Evolutionary conservation across 2,113 vertebrate species (phyloP).

Genomic region (Chionomys nivalis): DNA sequence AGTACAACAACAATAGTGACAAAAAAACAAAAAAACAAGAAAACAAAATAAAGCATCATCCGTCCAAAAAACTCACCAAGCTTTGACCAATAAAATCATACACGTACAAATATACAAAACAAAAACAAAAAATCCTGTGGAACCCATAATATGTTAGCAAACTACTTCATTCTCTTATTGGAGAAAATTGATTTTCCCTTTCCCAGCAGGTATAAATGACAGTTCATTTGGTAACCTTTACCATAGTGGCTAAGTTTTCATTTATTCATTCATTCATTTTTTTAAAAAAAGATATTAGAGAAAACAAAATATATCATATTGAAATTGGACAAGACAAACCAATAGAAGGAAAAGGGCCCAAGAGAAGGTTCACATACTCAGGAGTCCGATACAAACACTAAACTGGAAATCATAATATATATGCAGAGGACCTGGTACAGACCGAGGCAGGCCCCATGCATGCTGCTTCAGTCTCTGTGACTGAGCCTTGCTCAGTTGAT

Average conservation of each 20-base stretch:
- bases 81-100: neutral
- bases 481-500: neutral
- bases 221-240: neutral
- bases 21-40: neutral
- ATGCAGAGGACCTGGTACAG: neutral
- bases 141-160: neutral
- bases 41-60: neutral
- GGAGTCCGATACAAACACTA: neutral
- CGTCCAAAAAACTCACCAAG: neutral
- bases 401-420: too few relatives aligned
- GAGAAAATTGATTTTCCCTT: neutral
- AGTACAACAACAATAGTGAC: neutral
- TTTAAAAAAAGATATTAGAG: neutral
- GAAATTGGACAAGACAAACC: neutral
- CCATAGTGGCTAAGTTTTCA: neutral
- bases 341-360: neutral
- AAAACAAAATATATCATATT: neutral
- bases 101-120: neutral
- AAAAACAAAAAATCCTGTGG: neutral
- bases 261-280: neutral
- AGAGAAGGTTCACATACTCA: neutral
- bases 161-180: neutral
- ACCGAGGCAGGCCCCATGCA: neutral
- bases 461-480: neutral
- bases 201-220: neutral